phyloP scores from a whole-genome alignment of 2,888 invertebrate genomes.

The Malthinus seriepunctatus region DNA sequence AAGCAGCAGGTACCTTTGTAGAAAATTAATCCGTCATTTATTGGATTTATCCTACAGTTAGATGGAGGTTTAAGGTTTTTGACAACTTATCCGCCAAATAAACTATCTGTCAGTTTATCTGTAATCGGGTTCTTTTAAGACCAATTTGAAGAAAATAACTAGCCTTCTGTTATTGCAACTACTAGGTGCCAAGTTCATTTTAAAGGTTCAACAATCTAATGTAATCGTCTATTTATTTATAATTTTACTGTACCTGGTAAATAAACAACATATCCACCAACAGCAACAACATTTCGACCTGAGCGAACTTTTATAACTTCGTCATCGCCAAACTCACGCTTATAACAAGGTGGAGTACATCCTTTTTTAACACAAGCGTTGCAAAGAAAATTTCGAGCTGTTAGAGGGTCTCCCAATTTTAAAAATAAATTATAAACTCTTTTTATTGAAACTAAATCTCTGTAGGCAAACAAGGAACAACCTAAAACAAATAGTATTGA shows the following conservation, averaged over 20 bases:
- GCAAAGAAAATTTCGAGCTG: conserved; percentile 37
- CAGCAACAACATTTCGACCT: conserved; percentile 40
- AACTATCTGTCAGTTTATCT: too few relatives aligned
- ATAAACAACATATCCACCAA: conserved; percentile 41
- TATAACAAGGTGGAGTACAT: conserved; percentile 17
- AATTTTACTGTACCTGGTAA: conserved; percentile 35
- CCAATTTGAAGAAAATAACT: too few relatives aligned
- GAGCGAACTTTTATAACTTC: conserved; percentile 13
- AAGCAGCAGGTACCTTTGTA: too few relatives aligned
- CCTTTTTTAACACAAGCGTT: conserved; percentile 22
- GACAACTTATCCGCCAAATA: too few relatives aligned
- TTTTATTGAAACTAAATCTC: conserved; percentile 54
- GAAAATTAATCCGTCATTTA: too few relatives aligned
- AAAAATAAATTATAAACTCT: conserved; percentile 56
- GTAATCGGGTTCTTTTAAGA: too few relatives aligned
- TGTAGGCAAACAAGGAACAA: conserved; percentile 33
- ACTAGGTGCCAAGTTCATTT: too few relatives aligned
- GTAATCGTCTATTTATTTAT: too few relatives aligned
- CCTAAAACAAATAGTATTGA: conserved; percentile 22
- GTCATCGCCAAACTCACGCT: conserved; percentile 11
- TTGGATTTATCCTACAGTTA: too few relatives aligned
- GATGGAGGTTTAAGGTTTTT: too few relatives aligned
- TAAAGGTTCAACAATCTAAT: background rate
- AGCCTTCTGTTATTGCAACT: too few relatives aligned
- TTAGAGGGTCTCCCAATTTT: conserved; percentile 56